A percentile compares a stretch with the other conserved stretches of the same genome.
Evolutionary conservation across 2,797 vertebrate genomes (phyloP).

Genomic region (Acipenser ruthenus): DNA sequence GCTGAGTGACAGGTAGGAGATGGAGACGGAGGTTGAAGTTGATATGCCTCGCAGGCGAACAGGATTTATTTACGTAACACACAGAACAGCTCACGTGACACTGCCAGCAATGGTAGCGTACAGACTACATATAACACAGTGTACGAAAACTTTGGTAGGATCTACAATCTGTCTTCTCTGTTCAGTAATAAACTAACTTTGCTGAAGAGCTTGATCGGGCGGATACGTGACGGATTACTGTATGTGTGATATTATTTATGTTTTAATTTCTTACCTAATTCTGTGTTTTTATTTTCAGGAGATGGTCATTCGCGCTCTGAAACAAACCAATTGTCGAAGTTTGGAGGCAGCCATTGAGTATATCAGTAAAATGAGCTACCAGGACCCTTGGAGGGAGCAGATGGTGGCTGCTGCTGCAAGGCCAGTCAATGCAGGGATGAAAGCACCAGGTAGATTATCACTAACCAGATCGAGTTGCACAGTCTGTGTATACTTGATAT

Average conservation of each 20-base stretch:
- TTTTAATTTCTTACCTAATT: background rate
- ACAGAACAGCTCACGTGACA: too few relatives aligned
- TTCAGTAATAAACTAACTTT: too few relatives aligned
- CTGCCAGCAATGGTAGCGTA: too few relatives aligned
- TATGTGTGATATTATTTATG: background rate
- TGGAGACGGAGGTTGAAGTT: too few relatives aligned
- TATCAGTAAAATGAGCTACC: conserved; percentile 86
- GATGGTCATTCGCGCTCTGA: conserved; percentile 69
- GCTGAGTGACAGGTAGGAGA: too few relatives aligned
- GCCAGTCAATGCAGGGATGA: conserved; percentile 66
- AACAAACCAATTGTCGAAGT: conserved; percentile 76
- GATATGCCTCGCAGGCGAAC: too few relatives aligned
- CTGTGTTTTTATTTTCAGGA: conserved; percentile 49
- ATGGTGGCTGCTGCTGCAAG: conserved; percentile 66
- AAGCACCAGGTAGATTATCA: conserved; percentile 66
- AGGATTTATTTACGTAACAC: too few relatives aligned
- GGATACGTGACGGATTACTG: too few relatives aligned
- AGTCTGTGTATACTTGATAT: background rate
- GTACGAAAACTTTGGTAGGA: too few relatives aligned
- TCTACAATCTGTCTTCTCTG: too few relatives aligned
- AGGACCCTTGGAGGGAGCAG: conserved; percentile 79
- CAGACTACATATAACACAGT: too few relatives aligned
- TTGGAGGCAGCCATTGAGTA: conserved; percentile 82
- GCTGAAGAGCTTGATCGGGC: too few relatives aligned
- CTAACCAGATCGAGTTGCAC: conserved; percentile 10